phyloP scores from a whole-genome alignment of 1,140 invertebrate species.

The Magallana gigas region DNA sequence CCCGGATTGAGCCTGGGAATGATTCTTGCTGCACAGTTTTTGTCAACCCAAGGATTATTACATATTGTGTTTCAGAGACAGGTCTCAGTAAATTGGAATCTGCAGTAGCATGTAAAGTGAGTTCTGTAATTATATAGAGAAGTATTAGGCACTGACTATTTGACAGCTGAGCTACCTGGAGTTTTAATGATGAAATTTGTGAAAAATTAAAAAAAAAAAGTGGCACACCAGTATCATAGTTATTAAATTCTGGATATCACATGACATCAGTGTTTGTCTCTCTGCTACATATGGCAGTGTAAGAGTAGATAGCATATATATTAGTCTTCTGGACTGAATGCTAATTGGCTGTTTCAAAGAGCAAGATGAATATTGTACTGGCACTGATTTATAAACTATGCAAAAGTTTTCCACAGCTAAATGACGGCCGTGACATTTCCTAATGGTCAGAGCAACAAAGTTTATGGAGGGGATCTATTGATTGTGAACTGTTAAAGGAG shows the following conservation, averaged over 20 bases:
- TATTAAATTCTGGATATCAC: slow-evolving; percentile 17
- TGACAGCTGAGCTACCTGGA: too few species aligned
- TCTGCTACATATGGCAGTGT: not conserved
- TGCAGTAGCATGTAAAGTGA: too few species aligned
- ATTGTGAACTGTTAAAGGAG: slow-evolving; percentile 2
- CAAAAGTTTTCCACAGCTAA: not conserved
- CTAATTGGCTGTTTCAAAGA: not conserved
- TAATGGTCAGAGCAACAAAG: slow-evolving; percentile 13
- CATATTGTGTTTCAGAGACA: too few species aligned
- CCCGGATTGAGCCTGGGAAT: too few species aligned
- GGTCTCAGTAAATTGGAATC: too few species aligned
- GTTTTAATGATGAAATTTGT: too few species aligned
- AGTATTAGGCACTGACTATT: too few species aligned
- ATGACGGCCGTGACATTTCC: not conserved
- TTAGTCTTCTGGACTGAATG: not conserved
- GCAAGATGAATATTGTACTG: not conserved
- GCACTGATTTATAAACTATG: not conserved
- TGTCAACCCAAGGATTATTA: too few species aligned
- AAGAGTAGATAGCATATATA: not conserved
- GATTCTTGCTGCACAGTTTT: too few species aligned
- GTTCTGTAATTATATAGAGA: too few species aligned
- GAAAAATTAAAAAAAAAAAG: not conserved
- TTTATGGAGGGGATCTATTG: slow-evolving; percentile 14
- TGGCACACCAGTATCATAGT: not conserved
- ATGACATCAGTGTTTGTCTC: not conserved